Conservation (phyloP, 2,888 invertebrate species). For the Crematogaster levior region DNA sequence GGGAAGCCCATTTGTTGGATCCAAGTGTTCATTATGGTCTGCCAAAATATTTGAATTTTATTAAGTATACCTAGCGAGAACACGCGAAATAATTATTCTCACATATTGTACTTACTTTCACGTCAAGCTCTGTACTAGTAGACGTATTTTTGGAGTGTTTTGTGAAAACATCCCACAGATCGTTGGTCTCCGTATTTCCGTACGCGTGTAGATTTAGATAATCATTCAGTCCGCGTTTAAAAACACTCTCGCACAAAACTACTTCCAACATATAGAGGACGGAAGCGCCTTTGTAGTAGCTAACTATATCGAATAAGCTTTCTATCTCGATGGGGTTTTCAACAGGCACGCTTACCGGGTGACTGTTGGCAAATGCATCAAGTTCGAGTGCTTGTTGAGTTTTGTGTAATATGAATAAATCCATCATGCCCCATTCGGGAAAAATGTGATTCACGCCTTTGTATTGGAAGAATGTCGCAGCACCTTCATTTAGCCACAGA, state of each 20-base stretch:
- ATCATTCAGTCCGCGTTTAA: slow-evolving; percentile 89
- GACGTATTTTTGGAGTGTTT: slow-evolving; percentile 88
- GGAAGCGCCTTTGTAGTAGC: slow-evolving; percentile 91
- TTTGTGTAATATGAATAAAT: slow-evolving; percentile 90
- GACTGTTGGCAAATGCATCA: slow-evolving; percentile 90
- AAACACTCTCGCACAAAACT: slow-evolving; percentile 89
- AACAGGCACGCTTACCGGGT: slow-evolving; percentile 90
- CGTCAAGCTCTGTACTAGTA: slow-evolving; percentile 85
- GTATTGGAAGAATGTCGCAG: slow-evolving; percentile 94
- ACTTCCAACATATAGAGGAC: slow-evolving; percentile 91
- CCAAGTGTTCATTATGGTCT: slow-evolving; percentile 92
- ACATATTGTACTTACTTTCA: slow-evolving; percentile 86
- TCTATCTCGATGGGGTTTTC: slow-evolving; percentile 91
- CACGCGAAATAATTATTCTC: neutral
- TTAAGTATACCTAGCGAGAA: slow-evolving; percentile 7
- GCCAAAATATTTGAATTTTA: slow-evolving; percentile 65
- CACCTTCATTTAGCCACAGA: slow-evolving; percentile 96
- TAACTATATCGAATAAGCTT: slow-evolving; percentile 91
- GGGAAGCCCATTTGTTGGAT: slow-evolving; percentile 94
- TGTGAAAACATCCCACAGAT: slow-evolving; percentile 93
- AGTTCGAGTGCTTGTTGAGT: slow-evolving; percentile 90
- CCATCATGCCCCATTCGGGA: slow-evolving; percentile 90
- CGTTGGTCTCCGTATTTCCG: slow-evolving; percentile 91
- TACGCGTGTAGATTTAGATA: slow-evolving; percentile 91
- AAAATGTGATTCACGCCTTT: slow-evolving; percentile 89